Evolutionary conservation across 2,113 vertebrate genomes (phyloP).

Genomic region (Microtus ochrogaster): DNA sequence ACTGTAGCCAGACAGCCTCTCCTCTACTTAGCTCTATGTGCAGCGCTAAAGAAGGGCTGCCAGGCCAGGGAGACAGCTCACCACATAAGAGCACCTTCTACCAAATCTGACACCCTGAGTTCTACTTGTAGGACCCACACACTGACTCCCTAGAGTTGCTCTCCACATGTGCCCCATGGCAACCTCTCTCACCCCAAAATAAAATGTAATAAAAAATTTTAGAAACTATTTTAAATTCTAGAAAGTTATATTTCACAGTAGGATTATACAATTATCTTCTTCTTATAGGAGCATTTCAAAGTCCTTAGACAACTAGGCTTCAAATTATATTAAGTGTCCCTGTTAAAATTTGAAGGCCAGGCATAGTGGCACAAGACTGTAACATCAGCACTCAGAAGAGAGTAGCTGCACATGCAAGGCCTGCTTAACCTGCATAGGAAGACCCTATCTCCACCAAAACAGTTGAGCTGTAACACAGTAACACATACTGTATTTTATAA

Average conservation of each 20-base stretch:
- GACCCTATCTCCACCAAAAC: not conserved
- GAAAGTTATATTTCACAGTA: not conserved
- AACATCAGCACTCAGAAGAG: not conserved
- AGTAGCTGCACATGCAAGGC: not conserved
- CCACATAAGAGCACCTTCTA: not conserved
- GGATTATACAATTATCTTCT: not conserved
- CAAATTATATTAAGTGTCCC: not conserved
- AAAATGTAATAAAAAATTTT: not conserved
- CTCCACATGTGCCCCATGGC: not conserved
- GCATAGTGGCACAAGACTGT: not conserved
- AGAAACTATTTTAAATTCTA: conserved; percentile 36
- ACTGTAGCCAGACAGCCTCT: not conserved
- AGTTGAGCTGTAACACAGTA: not conserved
- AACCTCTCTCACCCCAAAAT: not conserved
- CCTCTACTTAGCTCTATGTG: not conserved
- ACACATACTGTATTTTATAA: not conserved
- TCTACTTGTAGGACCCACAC: not conserved
- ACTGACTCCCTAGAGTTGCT: not conserved
- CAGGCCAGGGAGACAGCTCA: not conserved
- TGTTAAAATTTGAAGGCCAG: not conserved
- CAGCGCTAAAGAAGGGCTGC: not conserved
- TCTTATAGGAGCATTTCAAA: not conserved
- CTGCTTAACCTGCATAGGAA: not conserved
- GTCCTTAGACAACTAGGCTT: not conserved
- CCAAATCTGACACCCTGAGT: not conserved